These are phyloP conservation scores for Thamnaconus septentrionalis DNA, from an alignment of 2,113 vertebrate species.

Conservation along the genomic window DNA sequence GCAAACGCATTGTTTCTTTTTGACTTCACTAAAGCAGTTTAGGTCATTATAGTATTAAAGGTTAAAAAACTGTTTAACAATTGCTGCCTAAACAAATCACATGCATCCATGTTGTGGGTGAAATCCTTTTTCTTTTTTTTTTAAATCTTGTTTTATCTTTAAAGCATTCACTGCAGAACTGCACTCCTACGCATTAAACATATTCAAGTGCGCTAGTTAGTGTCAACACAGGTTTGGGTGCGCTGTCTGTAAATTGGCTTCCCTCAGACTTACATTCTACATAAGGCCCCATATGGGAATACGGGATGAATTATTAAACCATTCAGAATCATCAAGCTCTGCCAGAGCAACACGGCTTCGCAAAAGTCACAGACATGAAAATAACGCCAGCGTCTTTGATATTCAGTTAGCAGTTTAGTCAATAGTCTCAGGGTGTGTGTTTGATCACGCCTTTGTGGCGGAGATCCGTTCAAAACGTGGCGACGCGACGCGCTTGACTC, in stretches of 20 bases:
- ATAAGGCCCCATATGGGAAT: slow-evolving; percentile 45
- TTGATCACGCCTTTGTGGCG: slow-evolving; percentile 42
- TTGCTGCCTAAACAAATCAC: too few relatives aligned
- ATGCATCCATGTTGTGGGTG: too few relatives aligned
- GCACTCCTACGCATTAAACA: too few relatives aligned
- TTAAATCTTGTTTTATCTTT: too few relatives aligned
- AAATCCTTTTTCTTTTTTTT: too few relatives aligned
- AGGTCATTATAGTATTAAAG: too few relatives aligned
- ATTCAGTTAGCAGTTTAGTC: slow-evolving; percentile 44
- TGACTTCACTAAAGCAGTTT: too few relatives aligned
- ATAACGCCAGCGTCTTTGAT: slow-evolving; percentile 28
- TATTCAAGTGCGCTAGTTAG: slow-evolving; percentile 1
- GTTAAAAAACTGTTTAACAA: too few relatives aligned
- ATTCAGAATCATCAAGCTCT: slow-evolving; percentile 39
- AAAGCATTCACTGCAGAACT: too few relatives aligned
- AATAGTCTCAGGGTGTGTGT: slow-evolving; percentile 45
- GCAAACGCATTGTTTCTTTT: too few relatives aligned
- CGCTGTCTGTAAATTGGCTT: slow-evolving; percentile 34
- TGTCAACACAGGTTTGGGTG: slow-evolving; percentile 9
- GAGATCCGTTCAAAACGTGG: slow-evolving; percentile 24
- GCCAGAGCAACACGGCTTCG: slow-evolving; percentile 38
- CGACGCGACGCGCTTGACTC: slow-evolving; percentile 21
- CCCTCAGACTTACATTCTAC: slow-evolving; percentile 28
- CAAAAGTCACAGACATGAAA: slow-evolving; percentile 42
- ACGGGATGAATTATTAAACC: slow-evolving; percentile 59